phyloP scores from a whole-genome alignment of 2,797 vertebrate genomes.

The Columba guinea region DNA sequence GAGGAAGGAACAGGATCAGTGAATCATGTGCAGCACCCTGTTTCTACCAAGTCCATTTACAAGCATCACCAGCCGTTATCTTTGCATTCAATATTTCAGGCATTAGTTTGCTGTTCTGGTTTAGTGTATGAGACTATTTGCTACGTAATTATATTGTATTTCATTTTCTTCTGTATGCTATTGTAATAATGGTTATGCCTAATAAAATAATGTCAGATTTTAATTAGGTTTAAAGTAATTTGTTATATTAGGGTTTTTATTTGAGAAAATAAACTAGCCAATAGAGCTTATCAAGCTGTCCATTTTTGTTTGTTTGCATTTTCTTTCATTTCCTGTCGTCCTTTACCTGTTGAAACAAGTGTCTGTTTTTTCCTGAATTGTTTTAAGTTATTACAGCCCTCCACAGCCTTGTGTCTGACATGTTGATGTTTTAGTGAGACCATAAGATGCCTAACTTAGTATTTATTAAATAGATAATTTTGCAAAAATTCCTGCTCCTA shows the following conservation, averaged over 20 bases:
- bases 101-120: conserved; percentile 44
- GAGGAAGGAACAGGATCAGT: background rate
- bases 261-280: conserved; percentile 23
- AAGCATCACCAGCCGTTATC: conserved; percentile 16
- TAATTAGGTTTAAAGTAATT: conserved; percentile 67
- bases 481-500: background rate
- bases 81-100: conserved; percentile 35
- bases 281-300: background rate
- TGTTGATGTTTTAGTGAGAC: background rate
- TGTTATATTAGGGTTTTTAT: conserved; percentile 22
- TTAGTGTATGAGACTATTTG: conserved; percentile 30
- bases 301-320: background rate
- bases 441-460: background rate
- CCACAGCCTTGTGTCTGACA: background rate
- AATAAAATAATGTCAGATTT: conserved; percentile 65
- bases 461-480: background rate
- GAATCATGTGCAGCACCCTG: background rate
- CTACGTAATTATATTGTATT: conserved; percentile 52
- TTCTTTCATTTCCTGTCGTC: background rate
- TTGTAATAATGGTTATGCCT: conserved; percentile 44
- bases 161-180: conserved; percentile 50
- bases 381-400: background rate
- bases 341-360: conserved; percentile 2
- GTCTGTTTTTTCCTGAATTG: background rate
- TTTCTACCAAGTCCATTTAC: conserved; percentile 1